These are phyloP conservation scores for Blera fallax DNA, from an alignment of 2,888 invertebrate genomes.

Conservation along the genomic window DNA sequence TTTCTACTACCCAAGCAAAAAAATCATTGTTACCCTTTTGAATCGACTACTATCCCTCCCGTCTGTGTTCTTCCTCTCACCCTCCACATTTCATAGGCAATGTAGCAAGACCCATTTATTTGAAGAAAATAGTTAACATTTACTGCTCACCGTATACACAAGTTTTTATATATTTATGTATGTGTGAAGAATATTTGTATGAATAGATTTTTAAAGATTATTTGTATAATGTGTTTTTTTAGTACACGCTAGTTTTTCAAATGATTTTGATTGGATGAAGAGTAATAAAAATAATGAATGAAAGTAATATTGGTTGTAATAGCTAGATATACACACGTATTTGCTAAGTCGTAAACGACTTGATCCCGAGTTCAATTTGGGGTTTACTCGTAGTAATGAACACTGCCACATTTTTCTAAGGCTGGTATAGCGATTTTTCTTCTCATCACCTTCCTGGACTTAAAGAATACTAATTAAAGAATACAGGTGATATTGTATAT, in stretches of 20 bases:
- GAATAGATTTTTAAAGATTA: slow-evolving; percentile 21
- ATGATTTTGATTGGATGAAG: slow-evolving; percentile 12
- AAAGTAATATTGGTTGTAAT: neutral
- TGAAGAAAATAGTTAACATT: slow-evolving; percentile 29
- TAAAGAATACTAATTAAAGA: too few species aligned
- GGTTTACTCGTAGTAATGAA: too few species aligned
- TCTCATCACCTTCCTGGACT: too few species aligned
- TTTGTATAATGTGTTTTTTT: slow-evolving; percentile 10
- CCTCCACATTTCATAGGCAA: neutral
- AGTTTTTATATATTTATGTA: slow-evolving; percentile 31
- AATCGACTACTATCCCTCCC: neutral
- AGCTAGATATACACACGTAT: too few species aligned
- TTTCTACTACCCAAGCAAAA: neutral
- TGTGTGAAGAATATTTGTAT: slow-evolving; percentile 15
- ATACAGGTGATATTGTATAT: too few species aligned
- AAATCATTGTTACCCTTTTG: neutral
- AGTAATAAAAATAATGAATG: neutral
- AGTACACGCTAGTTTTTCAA: neutral
- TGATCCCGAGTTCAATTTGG: too few species aligned
- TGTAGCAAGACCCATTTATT: neutral
- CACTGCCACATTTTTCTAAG: too few species aligned
- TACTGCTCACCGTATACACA: slow-evolving; percentile 41
- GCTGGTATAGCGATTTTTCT: too few species aligned
- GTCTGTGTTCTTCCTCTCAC: neutral
- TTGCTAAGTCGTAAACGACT: too few species aligned